These are phyloP conservation scores for Drosophila atroscutellata DNA, from an alignment of 2,888 invertebrate genomes.

Conservation along the genomic window DNA sequence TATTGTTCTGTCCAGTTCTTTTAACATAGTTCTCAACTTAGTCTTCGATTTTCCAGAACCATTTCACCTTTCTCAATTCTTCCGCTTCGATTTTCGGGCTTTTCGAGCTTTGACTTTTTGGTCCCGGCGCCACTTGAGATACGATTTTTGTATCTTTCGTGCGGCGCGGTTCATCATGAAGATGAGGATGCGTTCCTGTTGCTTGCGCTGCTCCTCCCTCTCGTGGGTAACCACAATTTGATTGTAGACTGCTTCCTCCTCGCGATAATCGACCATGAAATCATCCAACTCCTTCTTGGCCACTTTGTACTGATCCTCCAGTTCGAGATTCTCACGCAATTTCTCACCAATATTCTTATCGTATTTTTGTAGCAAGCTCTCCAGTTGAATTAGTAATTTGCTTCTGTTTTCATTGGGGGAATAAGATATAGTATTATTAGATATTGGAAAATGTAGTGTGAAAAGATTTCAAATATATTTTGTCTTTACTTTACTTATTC, in stretches of 20 bases:
- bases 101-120: constrained; percentile 66
- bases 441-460: not conserved
- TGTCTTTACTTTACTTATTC: not conserved
- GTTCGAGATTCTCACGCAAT: constrained; percentile 71
- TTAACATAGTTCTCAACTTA: not conserved
- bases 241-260: constrained; percentile 77
- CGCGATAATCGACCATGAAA: constrained; percentile 75
- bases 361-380: constrained; percentile 79
- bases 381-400: constrained; percentile 78
- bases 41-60: not conserved
- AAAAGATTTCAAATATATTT: not conserved
- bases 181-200: constrained; percentile 78
- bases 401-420: constrained; percentile 61
- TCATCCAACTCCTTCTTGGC: constrained; percentile 72
- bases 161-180: constrained; percentile 85
- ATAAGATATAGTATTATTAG: not conserved
- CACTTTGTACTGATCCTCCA: constrained; percentile 70
- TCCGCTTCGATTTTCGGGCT: constrained; percentile 54
- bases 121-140: constrained; percentile 75
- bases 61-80: constrained; percentile 17
- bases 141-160: constrained; percentile 79
- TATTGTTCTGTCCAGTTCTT: not conserved
- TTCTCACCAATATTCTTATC: constrained; percentile 82
- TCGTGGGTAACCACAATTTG: constrained; percentile 71
- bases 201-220: constrained; percentile 74